A percentile compares a stretch with the other conserved stretches of the same genome.
phyloP scores from a whole-genome alignment of 2,797 vertebrate species.

The Myotis daubentonii region DNA sequence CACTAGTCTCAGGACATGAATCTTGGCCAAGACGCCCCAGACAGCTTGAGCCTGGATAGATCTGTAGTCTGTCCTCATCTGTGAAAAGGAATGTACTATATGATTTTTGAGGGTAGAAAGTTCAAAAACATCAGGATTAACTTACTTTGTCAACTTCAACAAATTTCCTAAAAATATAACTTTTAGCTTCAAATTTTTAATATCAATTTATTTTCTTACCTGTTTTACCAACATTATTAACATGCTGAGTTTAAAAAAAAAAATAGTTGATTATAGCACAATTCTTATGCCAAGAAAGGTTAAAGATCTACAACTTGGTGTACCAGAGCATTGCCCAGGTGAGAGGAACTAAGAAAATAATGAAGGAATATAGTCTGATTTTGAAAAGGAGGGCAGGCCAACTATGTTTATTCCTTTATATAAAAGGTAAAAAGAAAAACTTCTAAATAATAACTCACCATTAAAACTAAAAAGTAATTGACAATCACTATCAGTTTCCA shows the following conservation, averaged over 20 bases:
- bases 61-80: neutral
- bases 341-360: neutral
- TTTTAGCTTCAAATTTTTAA: neutral
- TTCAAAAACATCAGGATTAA: neutral
- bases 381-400: neutral
- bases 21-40: neutral
- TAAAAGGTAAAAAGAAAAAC: neutral
- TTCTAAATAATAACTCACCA: neutral
- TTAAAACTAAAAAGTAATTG: neutral
- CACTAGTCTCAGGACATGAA: neutral
- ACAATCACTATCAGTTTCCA: neutral
- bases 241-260: neutral
- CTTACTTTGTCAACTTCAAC: neutral
- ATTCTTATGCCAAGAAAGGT: neutral
- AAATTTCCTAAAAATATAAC: neutral
- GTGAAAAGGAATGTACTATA: neutral
- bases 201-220: neutral
- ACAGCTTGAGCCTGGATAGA: neutral
- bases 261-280: neutral
- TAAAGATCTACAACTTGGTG: neutral
- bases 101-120: neutral
- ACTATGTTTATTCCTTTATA: neutral
- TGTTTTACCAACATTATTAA: slow-evolving; percentile 1
- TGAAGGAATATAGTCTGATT: neutral
- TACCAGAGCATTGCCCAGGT: neutral